A percentile compares a stretch with the other conserved stretches of the same genome.
Conservation (phyloP, 2,888 invertebrate species). For the Hecatera dysodea region DNA sequence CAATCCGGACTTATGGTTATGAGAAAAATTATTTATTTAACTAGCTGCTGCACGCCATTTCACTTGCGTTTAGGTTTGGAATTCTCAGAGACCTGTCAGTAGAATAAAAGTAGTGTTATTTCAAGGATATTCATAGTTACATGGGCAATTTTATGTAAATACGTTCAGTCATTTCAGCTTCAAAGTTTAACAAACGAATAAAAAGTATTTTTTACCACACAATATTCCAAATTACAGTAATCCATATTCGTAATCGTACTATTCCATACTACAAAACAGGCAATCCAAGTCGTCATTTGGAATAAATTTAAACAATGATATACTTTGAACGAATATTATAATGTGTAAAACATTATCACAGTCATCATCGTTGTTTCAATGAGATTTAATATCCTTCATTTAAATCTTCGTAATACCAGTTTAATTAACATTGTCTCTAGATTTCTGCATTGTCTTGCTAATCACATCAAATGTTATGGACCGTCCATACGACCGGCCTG, state of each 20-base stretch:
- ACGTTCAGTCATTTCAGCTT: neutral
- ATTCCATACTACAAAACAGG: neutral
- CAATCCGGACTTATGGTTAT: constrained; percentile 1
- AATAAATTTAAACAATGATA: neutral
- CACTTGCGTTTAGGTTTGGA: neutral
- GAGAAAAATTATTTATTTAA: constrained; percentile 5
- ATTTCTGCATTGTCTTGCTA: constrained; percentile 16
- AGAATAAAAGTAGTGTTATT: neutral
- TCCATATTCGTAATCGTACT: too few species aligned
- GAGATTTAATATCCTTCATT: constrained; percentile 16
- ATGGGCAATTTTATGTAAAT: neutral
- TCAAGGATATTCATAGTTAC: neutral
- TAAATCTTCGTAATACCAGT: constrained; percentile 3
- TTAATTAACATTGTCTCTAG: constrained; percentile 7
- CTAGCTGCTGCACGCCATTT: neutral
- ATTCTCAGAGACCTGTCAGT: neutral
- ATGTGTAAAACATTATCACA: neutral
- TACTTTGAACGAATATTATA: neutral
- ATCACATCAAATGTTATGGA: neutral
- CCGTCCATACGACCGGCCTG: neutral
- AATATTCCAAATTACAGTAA: too few species aligned
- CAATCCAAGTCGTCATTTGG: neutral
- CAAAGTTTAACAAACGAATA: neutral
- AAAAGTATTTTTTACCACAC: too few species aligned
- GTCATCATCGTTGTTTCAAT: constrained; percentile 1